Evolutionary conservation across 2,888 invertebrate species (phyloP).

Genomic region (Stramonita haemastoma): DNA sequence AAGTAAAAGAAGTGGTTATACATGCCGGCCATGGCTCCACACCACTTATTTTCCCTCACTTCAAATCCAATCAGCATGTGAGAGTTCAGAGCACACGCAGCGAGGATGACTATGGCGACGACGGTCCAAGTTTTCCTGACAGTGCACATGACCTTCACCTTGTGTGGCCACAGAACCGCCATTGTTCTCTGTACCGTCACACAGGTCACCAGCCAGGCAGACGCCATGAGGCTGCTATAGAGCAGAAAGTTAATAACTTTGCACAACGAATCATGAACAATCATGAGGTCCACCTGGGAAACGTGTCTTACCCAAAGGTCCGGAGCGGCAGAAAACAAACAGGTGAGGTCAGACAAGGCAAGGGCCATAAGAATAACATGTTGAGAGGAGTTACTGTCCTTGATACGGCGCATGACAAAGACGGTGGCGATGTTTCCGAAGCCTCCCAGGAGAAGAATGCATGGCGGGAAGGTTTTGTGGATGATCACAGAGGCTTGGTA

Average conservation of each 20-base stretch:
- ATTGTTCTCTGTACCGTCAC: conserved; percentile 16
- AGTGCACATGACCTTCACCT: background rate
- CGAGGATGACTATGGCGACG: background rate
- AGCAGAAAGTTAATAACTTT: background rate
- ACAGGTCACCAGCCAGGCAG: conserved; percentile 6
- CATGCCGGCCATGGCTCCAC: background rate
- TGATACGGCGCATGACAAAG: conserved; percentile 14
- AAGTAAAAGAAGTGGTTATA: background rate
- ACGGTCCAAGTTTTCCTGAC: background rate
- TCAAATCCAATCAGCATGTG: background rate
- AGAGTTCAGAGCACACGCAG: background rate
- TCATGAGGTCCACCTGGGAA: background rate
- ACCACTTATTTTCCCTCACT: background rate
- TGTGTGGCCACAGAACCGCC: background rate
- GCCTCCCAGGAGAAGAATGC: background rate
- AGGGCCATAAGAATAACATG: background rate
- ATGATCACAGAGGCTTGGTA: background rate
- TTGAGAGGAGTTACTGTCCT: conserved; percentile 10
- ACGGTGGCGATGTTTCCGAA: conserved; percentile 17
- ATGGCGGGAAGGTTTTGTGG: background rate
- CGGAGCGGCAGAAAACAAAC: background rate
- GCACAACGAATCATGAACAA: background rate
- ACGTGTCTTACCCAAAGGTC: background rate
- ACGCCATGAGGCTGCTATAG: background rate
- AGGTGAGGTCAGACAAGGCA: background rate